These are phyloP conservation scores for Deilephila porcellus DNA, from an alignment of 2,888 invertebrate species.

Conservation along the genomic window DNA sequence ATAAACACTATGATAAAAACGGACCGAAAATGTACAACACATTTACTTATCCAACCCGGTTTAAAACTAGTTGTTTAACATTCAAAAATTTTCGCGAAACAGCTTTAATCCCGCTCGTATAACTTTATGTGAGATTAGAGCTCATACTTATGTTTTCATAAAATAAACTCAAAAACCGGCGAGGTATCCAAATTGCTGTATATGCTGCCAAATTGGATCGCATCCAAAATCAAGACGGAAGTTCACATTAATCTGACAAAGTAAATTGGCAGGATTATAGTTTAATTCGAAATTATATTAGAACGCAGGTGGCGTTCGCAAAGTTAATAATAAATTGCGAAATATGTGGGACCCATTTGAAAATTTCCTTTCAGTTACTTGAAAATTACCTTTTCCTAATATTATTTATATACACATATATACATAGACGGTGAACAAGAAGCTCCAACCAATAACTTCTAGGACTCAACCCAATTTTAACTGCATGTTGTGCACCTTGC, in stretches of 20 bases:
- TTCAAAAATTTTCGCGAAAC: conserved; percentile 13
- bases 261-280: conserved; percentile 64
- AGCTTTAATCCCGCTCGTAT: conserved; percentile 9
- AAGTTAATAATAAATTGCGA: conserved; percentile 26
- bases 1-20: neutral
- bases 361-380: too few relatives aligned
- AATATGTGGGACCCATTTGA: neutral
- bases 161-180: conserved; percentile 50
- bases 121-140: conserved; percentile 44
- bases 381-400: too few relatives aligned
- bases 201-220: conserved; percentile 67
- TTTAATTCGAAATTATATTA: conserved; percentile 54
- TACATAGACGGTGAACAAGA: too few relatives aligned
- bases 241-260: conserved; percentile 59
- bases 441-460: too few relatives aligned
- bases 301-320: conserved; percentile 31
- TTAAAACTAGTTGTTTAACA: conserved; percentile 6
- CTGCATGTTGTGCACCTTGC: too few relatives aligned
- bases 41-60: conserved; percentile 16
- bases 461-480: too few relatives aligned
- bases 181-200: conserved; percentile 61
- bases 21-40: neutral
- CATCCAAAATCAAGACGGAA: conserved; percentile 61
- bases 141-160: conserved; percentile 58
- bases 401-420: too few relatives aligned